phyloP scores from a whole-genome alignment of 2,888 invertebrate genomes.

The Nysson spinosus region DNA sequence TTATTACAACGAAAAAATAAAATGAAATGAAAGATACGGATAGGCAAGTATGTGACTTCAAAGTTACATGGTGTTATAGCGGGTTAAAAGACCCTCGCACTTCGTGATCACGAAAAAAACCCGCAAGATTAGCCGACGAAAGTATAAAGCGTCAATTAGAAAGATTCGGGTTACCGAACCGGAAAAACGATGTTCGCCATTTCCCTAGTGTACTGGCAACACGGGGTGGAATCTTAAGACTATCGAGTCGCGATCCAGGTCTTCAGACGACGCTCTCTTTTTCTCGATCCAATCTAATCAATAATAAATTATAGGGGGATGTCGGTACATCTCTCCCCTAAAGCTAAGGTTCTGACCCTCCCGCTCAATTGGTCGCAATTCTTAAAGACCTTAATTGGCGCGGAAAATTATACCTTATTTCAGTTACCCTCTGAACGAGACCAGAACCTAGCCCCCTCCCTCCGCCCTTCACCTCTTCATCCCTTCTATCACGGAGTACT shows the following conservation, averaged over 20 bases:
- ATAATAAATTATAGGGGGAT: slow-evolving; percentile 77
- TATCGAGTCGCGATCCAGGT: slow-evolving; percentile 15
- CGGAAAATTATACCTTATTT: slow-evolving; percentile 78
- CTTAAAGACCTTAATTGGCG: slow-evolving; percentile 78
- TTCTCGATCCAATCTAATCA: slow-evolving; percentile 75
- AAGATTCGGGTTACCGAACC: slow-evolving; percentile 43
- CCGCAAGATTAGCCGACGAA: too few relatives aligned
- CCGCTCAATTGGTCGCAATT: slow-evolving; percentile 77
- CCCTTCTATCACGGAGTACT: slow-evolving; percentile 9
- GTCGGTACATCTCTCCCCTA: slow-evolving; percentile 70
- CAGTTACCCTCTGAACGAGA: slow-evolving; percentile 63
- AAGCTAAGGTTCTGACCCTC: slow-evolving; percentile 75
- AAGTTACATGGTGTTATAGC: too few relatives aligned
- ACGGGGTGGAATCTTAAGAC: slow-evolving; percentile 36
- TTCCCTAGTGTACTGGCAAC: slow-evolving; percentile 34
- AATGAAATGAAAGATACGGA: too few relatives aligned
- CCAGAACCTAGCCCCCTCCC: slow-evolving; percentile 15
- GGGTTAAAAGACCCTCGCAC: not conserved
- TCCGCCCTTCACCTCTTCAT: not conserved
- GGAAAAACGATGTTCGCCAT: slow-evolving; percentile 52
- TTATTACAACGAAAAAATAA: too few relatives aligned
- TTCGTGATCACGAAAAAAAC: not conserved
- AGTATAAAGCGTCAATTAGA: slow-evolving; percentile 32
- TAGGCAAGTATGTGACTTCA: too few relatives aligned
- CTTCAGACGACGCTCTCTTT: slow-evolving; percentile 45